Evolutionary conservation across 2,797 vertebrate species (phyloP).

Genomic region (Pseudochaenichthys georgianus): DNA sequence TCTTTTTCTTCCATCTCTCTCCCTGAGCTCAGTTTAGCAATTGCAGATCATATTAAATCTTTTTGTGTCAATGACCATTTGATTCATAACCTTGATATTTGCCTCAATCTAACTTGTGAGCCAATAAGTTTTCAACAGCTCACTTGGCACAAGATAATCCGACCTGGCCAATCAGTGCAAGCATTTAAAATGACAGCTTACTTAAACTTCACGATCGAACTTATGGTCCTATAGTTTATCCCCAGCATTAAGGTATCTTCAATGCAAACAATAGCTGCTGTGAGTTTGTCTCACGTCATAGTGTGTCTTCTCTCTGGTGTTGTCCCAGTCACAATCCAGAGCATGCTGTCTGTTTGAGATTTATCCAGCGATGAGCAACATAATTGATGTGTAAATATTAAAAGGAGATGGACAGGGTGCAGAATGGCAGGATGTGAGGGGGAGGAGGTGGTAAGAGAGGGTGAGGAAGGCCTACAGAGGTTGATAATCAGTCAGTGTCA

Average conservation of each 20-base stretch:
- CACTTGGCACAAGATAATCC: constrained; percentile 3
- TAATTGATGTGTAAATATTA: constrained; percentile 47
- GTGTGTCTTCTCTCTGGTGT: constrained; percentile 3
- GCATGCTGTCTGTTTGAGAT: constrained; percentile 10
- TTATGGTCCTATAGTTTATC: background rate
- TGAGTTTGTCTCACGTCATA: constrained; percentile 10
- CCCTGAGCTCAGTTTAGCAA: background rate
- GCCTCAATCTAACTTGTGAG: background rate
- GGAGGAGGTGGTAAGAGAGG: background rate
- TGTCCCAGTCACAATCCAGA: constrained; percentile 3
- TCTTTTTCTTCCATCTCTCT: background rate
- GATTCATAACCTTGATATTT: background rate
- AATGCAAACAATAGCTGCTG: constrained; percentile 17
- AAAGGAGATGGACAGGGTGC: constrained; percentile 29
- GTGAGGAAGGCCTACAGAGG: constrained; percentile 32
- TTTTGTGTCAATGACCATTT: constrained; percentile 4
- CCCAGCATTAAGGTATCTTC: constrained; percentile 13
- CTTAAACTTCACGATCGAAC: background rate
- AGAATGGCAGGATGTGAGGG: constrained; percentile 12
- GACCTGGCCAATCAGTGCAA: constrained; percentile 1
- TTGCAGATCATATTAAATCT: background rate
- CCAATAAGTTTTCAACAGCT: constrained; percentile 17
- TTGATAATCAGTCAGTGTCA: constrained; percentile 68
- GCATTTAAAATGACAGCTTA: constrained; percentile 9
- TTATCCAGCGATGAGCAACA: constrained; percentile 21